Base-by-base conservation (phyloP, 2,797 vertebrate genomes). In the Peromyscus attwateri region DNA sequence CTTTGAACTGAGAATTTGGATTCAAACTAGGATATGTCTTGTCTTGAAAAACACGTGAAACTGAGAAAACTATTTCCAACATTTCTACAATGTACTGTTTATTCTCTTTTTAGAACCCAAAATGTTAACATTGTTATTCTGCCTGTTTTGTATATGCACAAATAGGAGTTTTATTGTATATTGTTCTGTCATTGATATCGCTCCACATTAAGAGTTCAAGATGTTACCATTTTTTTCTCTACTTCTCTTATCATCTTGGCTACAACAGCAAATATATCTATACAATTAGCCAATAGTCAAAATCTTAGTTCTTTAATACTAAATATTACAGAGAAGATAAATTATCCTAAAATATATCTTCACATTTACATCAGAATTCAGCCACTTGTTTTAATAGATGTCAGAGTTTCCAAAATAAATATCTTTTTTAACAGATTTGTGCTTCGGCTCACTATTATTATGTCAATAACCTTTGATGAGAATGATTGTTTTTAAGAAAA, bases 21-120 rank as follows among this genome's bases (percentile, higher is more conserved):
- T 43, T 46, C 68, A 83, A 97, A 92, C 29, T 62, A 87, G n/a
- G 40, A 60, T 82, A 83, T 14, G 34, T 40, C 43, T 90, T 73
- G 27, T 55, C 25, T 75, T 90, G 40, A 71, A 55, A 92, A 91
- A 64, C 57, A 62, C 40, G 60, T 68, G 2, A 87, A 94, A 52
- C 57, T 64, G 79, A 90, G 11, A 79, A 25, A 17, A 70, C 13
- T 79, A 6, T 70, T 71, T 94, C 34, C 40, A 80, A 23, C 12
- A 68, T 81, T 82, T 90, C 9, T 55, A 37, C 7, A 55, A 27
- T 40, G 21, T 17, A 71, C 7, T 27, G n/a, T 37, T 71, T 71
- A 55, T 71, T 87, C 12, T 37, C 17, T 37, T 87, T 34, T 52
- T 49, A 87, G 31, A 70, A 70, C 6, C 29, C 49, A 64, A 70